These are phyloP conservation scores for Cephus nigrinus DNA, from an alignment of 2,888 invertebrate species.

Conservation along the genomic window DNA sequence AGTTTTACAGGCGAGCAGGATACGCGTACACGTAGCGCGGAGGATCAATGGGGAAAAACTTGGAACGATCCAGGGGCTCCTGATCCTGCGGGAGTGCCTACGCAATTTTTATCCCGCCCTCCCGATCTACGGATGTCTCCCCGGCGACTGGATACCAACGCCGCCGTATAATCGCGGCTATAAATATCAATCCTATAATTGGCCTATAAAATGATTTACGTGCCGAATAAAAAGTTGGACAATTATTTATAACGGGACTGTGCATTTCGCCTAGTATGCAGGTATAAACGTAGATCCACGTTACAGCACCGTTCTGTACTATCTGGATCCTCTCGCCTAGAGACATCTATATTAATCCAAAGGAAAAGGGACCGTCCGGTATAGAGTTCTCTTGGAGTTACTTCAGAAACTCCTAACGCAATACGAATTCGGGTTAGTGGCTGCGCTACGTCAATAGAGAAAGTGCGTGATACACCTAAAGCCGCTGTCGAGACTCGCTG, in stretches of 20 bases:
- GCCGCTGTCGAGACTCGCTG: neutral
- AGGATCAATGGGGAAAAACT: neutral
- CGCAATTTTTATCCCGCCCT: conserved; percentile 7
- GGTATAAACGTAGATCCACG: neutral
- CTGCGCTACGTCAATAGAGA: neutral
- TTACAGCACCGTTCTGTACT: neutral
- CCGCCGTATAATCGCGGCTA: conserved; percentile 27
- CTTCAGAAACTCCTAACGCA: neutral
- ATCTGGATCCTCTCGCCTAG: neutral
- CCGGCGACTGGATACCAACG: conserved; percentile 24
- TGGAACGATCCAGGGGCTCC: neutral
- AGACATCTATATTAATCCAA: too few relatives aligned
- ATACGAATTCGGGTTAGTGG: neutral
- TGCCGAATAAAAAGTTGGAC: conserved; percentile 48
- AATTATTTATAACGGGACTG: conserved; percentile 43
- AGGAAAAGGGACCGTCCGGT: neutral
- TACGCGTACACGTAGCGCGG: neutral
- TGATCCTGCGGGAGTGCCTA: neutral
- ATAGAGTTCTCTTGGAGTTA: neutral
- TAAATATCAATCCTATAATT: conserved; percentile 62
- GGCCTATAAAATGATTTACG: conserved; percentile 57
- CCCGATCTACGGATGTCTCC: conserved; percentile 25
- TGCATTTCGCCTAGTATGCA: neutral
- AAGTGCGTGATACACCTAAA: neutral
- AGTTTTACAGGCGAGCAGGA: neutral